Evolutionary conservation across 2,113 vertebrate species (phyloP), one percentile per base, ranked within the genome.

Genomic region (Aepyceros melampus): DNA sequence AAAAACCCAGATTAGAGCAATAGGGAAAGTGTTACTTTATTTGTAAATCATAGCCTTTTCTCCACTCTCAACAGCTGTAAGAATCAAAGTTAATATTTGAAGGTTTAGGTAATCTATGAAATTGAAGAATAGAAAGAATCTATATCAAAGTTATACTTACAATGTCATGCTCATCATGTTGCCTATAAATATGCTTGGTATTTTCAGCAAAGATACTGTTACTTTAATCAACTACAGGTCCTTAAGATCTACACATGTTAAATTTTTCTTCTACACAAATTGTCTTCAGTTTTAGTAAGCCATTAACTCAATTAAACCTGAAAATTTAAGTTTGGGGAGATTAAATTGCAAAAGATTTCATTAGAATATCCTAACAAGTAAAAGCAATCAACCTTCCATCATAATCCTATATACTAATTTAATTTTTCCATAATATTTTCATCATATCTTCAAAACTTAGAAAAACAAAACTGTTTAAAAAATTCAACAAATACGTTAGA

Each of bases 341-440:
- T 96, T 74, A 91, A 97, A 88, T 36, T 88, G 55, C 74, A 96
- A 84, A 92, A 79, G 47, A 87, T 88, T 92, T 95, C 95, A 93
- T 96, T 93, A 96, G 87, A 95, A 83, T 79, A 95, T 60, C 13
- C 88, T 74, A 96, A 81, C 19, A 95, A 74, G 40, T 81, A 92
- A 74, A 74, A 95, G 89, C 45, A 91, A 94, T 85, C 82, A 95
- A 82, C 21, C 17, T 94, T 85, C 43, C 33, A 64, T 74, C 51
- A 82, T 62, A 91, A 87, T 29, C 40, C 45, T 85, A 6, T 83
- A 43, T 86, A 86, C n/a, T 96, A 92, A 91, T 87, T 88, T 89
- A 76, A 71, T 58, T 94, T 96, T 94, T 93, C 33, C 21, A 82
- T 45, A 84, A 47, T 96, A 94, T 97, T 97, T 97, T 90, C 17